Conservation (phyloP, 53 echinoderm and acorn worm species). For the Patiria pectinifera region DNA sequence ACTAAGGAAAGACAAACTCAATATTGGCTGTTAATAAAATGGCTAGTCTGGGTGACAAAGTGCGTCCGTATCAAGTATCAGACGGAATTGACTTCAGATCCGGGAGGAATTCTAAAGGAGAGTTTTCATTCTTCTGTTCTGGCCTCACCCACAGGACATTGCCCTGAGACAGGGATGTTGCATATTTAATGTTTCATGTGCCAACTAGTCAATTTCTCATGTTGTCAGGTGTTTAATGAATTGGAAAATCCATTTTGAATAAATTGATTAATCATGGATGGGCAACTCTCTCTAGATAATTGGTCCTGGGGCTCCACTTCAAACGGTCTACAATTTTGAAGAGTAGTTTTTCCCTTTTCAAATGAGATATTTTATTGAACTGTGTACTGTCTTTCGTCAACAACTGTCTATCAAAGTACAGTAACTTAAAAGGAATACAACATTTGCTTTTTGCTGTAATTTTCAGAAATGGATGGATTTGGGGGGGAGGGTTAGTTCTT, state of each 20-base stretch:
- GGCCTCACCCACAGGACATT: background rate
- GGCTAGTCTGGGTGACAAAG: background rate
- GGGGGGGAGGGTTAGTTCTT: no score
- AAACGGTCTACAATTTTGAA: background rate
- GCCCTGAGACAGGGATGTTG: background rate
- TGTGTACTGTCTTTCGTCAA: no score
- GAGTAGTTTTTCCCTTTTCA: no score
- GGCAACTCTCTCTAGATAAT: background rate
- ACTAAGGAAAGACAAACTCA: background rate
- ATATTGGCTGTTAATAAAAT: background rate
- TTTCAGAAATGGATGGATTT: no score
- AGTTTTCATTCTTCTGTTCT: no score
- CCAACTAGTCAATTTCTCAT: background rate
- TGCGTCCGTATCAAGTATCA: constrained; percentile 11
- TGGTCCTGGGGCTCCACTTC: background rate
- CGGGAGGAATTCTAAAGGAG: background rate
- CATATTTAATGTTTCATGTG: background rate
- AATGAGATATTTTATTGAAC: no score
- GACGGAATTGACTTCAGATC: background rate
- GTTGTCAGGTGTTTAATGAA: background rate
- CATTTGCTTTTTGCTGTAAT: no score
- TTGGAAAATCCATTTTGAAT: background rate
- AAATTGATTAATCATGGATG: background rate
- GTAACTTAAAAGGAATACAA: no score
- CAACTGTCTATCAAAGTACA: no score